These are phyloP conservation scores for Lasaia peninsularis DNA, from an alignment of 1,140 invertebrate genomes.

Conservation along the genomic window DNA sequence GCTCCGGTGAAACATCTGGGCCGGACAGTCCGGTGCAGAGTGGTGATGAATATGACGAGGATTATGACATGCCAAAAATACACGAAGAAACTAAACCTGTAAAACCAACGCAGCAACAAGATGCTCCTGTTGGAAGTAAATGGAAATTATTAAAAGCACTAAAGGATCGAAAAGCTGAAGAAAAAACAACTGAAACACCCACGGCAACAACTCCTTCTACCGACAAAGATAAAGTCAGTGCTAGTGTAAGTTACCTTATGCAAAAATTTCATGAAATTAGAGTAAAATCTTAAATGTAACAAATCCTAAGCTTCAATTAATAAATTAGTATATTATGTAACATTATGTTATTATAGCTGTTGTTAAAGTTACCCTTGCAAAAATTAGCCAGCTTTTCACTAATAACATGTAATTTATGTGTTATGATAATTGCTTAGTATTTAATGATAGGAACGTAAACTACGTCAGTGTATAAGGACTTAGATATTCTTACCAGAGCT, in stretches of 20 bases:
- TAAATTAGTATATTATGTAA: not conserved
- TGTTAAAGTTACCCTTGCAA: not conserved
- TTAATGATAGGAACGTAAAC: not conserved
- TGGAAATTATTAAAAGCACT: constrained; percentile 93
- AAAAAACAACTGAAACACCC: constrained; percentile 83
- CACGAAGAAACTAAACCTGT: constrained; percentile 72
- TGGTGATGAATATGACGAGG: constrained; percentile 84
- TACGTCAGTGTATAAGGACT: not conserved
- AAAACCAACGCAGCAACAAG: constrained; percentile 63
- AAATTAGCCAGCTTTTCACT: constrained; percentile 3
- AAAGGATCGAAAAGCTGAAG: constrained; percentile 92
- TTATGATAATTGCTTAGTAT: not conserved
- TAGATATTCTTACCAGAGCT: not conserved
- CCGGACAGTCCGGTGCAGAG: constrained; percentile 88
- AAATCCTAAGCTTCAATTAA: not conserved
- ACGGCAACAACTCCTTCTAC: constrained; percentile 80
- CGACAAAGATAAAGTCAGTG: constrained; percentile 83
- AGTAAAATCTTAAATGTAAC: constrained; percentile 77
- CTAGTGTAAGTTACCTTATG: constrained; percentile 78
- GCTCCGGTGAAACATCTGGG: constrained; percentile 91
- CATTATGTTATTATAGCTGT: not conserved
- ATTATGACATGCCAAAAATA: constrained; percentile 75
- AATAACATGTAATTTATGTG: not conserved
- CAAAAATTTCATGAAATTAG: constrained; percentile 81
- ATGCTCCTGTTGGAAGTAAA: constrained; percentile 85